A percentile compares a stretch with the other conserved stretches of the same genome.
Evolutionary conservation across 1,140 invertebrate species (phyloP).

Genomic region (Rhizoglyphus robini): DNA sequence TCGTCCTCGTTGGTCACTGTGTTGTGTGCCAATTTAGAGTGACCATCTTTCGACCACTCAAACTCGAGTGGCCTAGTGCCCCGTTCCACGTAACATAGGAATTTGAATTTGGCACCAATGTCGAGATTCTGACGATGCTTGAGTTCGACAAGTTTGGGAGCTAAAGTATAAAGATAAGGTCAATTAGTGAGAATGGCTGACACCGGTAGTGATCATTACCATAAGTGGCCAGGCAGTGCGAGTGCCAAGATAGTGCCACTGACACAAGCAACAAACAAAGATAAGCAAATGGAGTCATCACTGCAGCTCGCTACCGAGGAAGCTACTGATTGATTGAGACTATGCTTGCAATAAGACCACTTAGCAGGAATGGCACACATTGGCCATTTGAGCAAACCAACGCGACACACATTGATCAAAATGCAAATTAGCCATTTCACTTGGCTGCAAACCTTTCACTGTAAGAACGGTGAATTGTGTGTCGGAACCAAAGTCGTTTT

Average conservation of each 20-base stretch:
- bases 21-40: neutral
- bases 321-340: too few species aligned
- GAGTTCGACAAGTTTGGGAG: neutral
- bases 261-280: too few species aligned
- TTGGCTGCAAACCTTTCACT: conserved; percentile 22
- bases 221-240: too few species aligned
- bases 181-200: neutral
- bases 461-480: conserved; percentile 41
- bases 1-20: neutral
- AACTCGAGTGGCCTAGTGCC: neutral
- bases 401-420: neutral
- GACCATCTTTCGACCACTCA: conserved; percentile 14
- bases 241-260: too few species aligned
- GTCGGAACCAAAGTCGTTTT: conserved; percentile 48
- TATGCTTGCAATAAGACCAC: too few species aligned
- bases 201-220: too few species aligned
- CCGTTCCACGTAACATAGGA: neutral
- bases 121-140: neutral
- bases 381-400: too few species aligned
- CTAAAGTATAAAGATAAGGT: neutral
- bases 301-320: too few species aligned
- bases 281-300: too few species aligned
- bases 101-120: conserved; percentile 5
- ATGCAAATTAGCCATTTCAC: neutral
- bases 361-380: too few species aligned